Evolutionary conservation across 2,113 vertebrate genomes (phyloP).

Genomic region (Sapajus apella): DNA sequence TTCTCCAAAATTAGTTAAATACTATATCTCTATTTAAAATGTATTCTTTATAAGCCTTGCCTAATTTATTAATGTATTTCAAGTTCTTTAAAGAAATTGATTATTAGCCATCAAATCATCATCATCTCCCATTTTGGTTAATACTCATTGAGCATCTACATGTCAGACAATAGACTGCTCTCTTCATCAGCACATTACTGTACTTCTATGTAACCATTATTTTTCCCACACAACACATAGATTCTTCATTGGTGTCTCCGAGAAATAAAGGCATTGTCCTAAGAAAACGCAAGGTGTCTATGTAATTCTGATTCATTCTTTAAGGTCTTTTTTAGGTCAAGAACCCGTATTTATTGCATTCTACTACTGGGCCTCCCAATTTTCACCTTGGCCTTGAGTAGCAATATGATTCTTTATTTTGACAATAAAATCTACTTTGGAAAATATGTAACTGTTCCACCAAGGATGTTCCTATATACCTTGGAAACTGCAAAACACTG

Average conservation of each 20-base stretch:
- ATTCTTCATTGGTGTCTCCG: accelerated
- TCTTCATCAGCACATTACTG: accelerated
- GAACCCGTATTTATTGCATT: not conserved
- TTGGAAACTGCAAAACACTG: not conserved
- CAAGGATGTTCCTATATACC: accelerated
- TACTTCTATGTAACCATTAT: accelerated
- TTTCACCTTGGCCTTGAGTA: not conserved
- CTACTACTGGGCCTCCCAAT: not conserved
- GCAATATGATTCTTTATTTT: not conserved
- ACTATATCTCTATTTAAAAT: not conserved
- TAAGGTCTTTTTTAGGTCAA: not conserved
- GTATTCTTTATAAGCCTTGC: not conserved
- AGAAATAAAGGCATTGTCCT: not conserved
- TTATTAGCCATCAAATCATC: not conserved
- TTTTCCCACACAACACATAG: not conserved
- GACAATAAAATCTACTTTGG: no score
- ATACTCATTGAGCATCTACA: accelerated
- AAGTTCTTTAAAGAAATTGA: not conserved
- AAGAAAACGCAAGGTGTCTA: not conserved
- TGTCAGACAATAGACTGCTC: accelerated
- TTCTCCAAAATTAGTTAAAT: not conserved
- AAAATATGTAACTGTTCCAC: not conserved
- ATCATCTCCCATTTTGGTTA: no score
- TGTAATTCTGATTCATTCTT: not conserved
- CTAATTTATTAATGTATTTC: not conserved